Base-by-base conservation (phyloP, 2,797 vertebrate species). In the Columba guinea region DNA sequence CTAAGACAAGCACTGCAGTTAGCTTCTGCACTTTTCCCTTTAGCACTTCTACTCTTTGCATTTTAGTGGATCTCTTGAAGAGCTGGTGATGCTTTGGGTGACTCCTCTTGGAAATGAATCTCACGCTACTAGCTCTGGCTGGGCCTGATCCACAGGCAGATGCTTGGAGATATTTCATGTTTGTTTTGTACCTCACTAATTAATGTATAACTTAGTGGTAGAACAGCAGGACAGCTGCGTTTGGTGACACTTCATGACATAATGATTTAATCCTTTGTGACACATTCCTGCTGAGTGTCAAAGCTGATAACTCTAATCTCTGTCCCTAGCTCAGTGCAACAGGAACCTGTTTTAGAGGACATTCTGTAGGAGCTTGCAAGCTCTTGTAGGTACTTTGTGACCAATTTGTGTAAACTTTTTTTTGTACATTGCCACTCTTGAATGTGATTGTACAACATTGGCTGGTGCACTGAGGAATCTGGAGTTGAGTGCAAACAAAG, bases 251-350 rank as follows among this genome's bases (percentile, higher is more conserved):
- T 94, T 94, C 88, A 75, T 89, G 89, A 80, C 89, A 64, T 55
- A 96, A 83, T 92, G 89, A 90, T 95, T 94, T 97, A 94, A 97
- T 96, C 91, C 83, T 75, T 93, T 58, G 85, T 95, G 96, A 94
- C 92, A 91, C 63, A 14, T 95, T 94, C 85, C 96, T 91, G 92
- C 85, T 95, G 94, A 90, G 91, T 90, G 93, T 95, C 91, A 93
- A 96, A 96, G 90, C 87, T 83, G 95, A 84, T 95, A 94, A 95
- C 78, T 91, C 85, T 96, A 90, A 94, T 96, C 94, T 94, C 81
- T 90, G 75, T 94, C 90, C 67, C 39, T 68, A 65, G 78, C 71
- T 90, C 59, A 51, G 64, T 76, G 71, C 7, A 17, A 91, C 78
- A 34, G 93, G 63, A 93, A 35, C 62, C 82, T 95, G 34, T 65